Conservation (phyloP, 2,113 vertebrate genomes). For the Ailuropoda melanoleuca region DNA sequence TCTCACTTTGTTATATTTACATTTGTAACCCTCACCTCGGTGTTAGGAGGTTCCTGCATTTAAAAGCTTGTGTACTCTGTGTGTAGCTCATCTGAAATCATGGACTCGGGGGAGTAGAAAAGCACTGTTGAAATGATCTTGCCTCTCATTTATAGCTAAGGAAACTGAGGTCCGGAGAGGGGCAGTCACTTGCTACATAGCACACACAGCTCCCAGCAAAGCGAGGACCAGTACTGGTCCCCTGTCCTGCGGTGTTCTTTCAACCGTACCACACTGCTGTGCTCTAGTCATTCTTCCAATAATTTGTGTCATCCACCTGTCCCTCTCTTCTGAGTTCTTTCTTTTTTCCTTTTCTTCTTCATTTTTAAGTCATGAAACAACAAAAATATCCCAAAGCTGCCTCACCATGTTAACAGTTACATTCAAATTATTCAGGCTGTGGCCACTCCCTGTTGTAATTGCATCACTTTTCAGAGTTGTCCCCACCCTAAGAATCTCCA, state of each 20-base stretch:
- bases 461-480: background rate
- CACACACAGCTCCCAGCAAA: background rate
- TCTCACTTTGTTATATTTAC: slow-evolving; percentile 36
- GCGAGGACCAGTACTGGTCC: accelerated
- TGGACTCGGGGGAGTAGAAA: background rate
- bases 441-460: background rate
- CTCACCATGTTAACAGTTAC: background rate
- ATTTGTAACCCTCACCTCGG: background rate
- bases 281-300: background rate
- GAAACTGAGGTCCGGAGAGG: background rate
- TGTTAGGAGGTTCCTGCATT: background rate
- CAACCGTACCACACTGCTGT: background rate
- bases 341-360: background rate
- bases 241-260: background rate
- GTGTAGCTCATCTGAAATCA: background rate
- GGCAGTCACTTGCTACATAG: background rate
- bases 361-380: background rate
- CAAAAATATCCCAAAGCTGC: background rate
- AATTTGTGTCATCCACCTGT: background rate
- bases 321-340: background rate
- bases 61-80: background rate
- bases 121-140: background rate
- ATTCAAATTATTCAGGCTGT: background rate
- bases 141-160: background rate
- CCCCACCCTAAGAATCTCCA: background rate